phyloP scores from a whole-genome alignment of 2,113 vertebrate genomes.

The Parotia lawesii region DNA sequence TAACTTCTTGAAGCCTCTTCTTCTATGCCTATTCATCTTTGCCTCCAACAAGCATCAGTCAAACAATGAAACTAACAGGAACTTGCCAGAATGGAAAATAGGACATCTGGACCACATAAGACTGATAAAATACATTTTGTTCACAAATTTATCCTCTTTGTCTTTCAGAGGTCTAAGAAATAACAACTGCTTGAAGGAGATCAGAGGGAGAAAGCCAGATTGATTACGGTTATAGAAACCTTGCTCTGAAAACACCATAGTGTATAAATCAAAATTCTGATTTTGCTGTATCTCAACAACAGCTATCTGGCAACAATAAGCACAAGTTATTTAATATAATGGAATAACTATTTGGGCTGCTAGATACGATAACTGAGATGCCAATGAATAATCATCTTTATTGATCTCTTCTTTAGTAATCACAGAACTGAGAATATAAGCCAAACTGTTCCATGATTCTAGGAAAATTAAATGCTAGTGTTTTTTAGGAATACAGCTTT shows the following conservation, averaged over 20 bases:
- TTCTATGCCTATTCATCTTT: not conserved
- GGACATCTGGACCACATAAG: not conserved
- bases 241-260: not conserved
- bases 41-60: not conserved
- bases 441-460: not conserved
- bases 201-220: not conserved
- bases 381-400: not conserved
- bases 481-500: not conserved
- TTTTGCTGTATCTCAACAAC: not conserved
- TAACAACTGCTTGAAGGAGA: not conserved
- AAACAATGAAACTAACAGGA: not conserved
- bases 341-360: not conserved
- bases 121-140: not conserved
- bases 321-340: conserved; percentile 5
- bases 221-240: not conserved
- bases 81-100: not conserved
- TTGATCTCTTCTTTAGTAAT: not conserved
- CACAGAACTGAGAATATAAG: not conserved
- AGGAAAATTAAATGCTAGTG: not conserved
- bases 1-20: not conserved
- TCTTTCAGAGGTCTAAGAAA: not conserved
- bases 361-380: not conserved
- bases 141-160: not conserved
- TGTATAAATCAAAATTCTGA: not conserved
- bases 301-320: not conserved